These are phyloP conservation scores for Phymatocera aterrima DNA, from an alignment of 2,888 invertebrate genomes.

Conservation along the genomic window DNA sequence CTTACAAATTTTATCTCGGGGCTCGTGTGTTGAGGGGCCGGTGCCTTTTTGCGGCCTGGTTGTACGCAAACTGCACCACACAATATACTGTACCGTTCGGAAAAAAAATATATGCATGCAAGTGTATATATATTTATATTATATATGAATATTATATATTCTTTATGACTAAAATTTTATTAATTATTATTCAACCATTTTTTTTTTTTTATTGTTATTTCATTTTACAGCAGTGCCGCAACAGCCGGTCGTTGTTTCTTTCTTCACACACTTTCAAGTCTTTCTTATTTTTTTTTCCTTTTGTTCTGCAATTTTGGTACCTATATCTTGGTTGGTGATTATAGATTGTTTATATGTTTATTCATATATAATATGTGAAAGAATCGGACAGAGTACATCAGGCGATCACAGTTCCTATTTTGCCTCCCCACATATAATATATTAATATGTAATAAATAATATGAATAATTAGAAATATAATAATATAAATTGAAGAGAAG, in stretches of 20 bases:
- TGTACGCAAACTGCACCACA: conserved; percentile 56
- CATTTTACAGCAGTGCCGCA: too few relatives aligned
- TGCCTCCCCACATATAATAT: conserved; percentile 58
- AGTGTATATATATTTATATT: not conserved
- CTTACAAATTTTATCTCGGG: conserved; percentile 54
- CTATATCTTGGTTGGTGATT: not conserved
- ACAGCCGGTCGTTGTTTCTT: too few relatives aligned
- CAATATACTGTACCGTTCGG: conserved; percentile 27
- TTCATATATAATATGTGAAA: not conserved
- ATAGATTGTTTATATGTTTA: too few relatives aligned
- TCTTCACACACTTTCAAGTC: too few relatives aligned
- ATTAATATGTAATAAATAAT: conserved; percentile 36
- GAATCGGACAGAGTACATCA: conserved; percentile 59
- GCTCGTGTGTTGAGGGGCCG: conserved; percentile 67
- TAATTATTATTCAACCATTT: not conserved
- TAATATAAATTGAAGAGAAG: not conserved
- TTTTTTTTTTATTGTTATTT: not conserved
- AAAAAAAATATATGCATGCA: not conserved
- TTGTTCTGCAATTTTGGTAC: not conserved
- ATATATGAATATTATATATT: not conserved
- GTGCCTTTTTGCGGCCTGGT: conserved; percentile 72
- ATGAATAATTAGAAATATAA: conserved; percentile 11
- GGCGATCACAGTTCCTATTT: conserved; percentile 72
- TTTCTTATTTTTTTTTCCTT: not conserved
- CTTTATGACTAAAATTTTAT: not conserved